Percentiles rank a stretch among this genome's conserved stretches.
These are phyloP conservation scores for Microcebus tavaratra DNA, from an alignment of 2,113 vertebrate species.

Conservation along the genomic window DNA sequence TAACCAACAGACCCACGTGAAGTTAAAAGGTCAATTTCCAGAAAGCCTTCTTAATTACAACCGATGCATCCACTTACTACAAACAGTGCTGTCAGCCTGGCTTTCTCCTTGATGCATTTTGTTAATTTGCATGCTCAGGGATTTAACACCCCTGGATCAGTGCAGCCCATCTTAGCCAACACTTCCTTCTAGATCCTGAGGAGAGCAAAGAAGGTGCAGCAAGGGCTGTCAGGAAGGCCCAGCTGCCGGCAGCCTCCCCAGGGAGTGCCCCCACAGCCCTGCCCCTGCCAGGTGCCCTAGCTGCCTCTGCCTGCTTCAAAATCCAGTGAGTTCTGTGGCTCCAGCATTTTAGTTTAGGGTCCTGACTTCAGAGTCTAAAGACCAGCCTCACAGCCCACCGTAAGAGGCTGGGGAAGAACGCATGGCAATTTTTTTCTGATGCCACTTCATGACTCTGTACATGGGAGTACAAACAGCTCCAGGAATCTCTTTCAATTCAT, in stretches of 20 bases:
- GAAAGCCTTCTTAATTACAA: slow-evolving; percentile 42
- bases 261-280: not conserved
- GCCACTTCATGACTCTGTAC: not conserved
- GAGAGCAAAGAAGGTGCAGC: not conserved
- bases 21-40: slow-evolving; percentile 70
- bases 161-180: not conserved
- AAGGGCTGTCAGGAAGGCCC: not conserved
- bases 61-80: not conserved
- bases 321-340: not conserved
- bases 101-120: not conserved
- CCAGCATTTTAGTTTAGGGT: not conserved
- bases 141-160: not conserved
- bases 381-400: not conserved
- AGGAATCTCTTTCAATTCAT: not conserved
- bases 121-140: not conserved
- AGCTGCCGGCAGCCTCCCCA: not conserved
- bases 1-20: slow-evolving; percentile 31
- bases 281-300: not conserved
- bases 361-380: not conserved
- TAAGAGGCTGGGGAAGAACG: not conserved
- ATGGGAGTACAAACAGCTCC: not conserved
- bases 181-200: not conserved
- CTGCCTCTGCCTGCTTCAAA: not conserved
- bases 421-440: not conserved
- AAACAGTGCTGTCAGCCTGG: slow-evolving; percentile 35